Base-by-base conservation (phyloP, 1,140 invertebrate species). In the Drosophila grimshawi region DNA sequence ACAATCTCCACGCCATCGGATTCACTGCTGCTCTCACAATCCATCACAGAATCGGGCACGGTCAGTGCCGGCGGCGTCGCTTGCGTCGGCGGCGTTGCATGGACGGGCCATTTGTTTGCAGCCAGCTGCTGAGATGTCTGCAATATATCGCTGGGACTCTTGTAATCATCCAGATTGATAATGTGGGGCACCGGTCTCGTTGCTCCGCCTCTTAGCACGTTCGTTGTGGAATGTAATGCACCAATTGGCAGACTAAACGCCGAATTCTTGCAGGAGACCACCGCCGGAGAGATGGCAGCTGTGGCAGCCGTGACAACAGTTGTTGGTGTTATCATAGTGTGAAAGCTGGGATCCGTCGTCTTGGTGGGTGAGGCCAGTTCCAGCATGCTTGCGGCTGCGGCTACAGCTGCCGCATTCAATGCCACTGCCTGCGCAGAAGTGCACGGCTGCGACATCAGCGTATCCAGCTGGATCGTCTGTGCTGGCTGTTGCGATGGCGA, bases 1-100 rank as follows among this genome's bases (percentile, higher is more conserved):
- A 92, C 86, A 46, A 92, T 79, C 59, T 92, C 91, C 6, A 92
- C 91, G 30, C 86, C 85, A 57, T 92, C 91, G 0, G 91, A 92
- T 11, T 92, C 91, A 35, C 90, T 90, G 56, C 88, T 88, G 52
- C 90, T 92, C 32, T 91, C 88, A 30, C 81, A 80, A 10, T 76
- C 65, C 10, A 74, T 51, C 3, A 76, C 66, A 5, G 43, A 27
- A 5, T 61, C 43, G 1, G 76, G 33, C 37, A 62, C 32, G 39
- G 75, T 6, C 45, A n/a, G 37, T 55, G 19, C 7, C 45, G 32
- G n/a, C 43, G 48, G 35, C 6, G 37, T 7, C 5, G 39, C 19
- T 5, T 35, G 10, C 3, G 45, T 4, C 10, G 33, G 27, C 3
- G 63, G 43, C 48, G 37, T 19, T 41, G 6, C 43, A 2, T 33